phyloP scores from a whole-genome alignment of 2,888 invertebrate species.

The Syrista parreyssii region DNA sequence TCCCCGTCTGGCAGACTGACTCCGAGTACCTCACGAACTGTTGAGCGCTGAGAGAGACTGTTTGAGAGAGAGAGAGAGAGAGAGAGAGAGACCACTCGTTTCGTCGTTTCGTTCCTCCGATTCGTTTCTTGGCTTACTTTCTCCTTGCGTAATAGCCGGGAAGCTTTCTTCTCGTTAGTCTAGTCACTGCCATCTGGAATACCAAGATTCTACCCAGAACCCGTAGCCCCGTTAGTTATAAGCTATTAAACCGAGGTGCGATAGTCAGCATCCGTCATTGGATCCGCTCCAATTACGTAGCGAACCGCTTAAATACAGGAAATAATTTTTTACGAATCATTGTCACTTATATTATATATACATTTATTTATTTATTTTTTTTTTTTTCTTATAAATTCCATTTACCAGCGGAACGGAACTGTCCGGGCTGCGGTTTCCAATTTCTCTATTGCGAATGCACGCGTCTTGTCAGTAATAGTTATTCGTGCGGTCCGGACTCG shows the following conservation, averaged over 20 bases:
- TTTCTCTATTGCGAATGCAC: constrained; percentile 5
- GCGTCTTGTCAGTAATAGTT: constrained; percentile 27
- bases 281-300: background rate
- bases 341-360: background rate
- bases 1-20: background rate
- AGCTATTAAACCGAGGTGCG: background rate
- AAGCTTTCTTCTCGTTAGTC: background rate
- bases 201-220: background rate
- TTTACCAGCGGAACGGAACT: background rate
- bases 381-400: background rate
- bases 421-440: background rate
- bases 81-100: constrained; percentile 10
- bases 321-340: background rate
- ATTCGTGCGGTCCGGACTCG: constrained; percentile 15
- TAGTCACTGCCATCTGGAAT: background rate
- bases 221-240: background rate
- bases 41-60: background rate
- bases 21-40: background rate
- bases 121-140: constrained; percentile 31
- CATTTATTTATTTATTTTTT: background rate
- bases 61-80: too few species aligned
- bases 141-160: constrained; percentile 43
- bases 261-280: background rate
- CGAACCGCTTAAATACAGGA: background rate
- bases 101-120: constrained; percentile 19